Evolutionary conservation across 2,113 vertebrate genomes (phyloP).

Genomic region (Rattus norvegicus): DNA sequence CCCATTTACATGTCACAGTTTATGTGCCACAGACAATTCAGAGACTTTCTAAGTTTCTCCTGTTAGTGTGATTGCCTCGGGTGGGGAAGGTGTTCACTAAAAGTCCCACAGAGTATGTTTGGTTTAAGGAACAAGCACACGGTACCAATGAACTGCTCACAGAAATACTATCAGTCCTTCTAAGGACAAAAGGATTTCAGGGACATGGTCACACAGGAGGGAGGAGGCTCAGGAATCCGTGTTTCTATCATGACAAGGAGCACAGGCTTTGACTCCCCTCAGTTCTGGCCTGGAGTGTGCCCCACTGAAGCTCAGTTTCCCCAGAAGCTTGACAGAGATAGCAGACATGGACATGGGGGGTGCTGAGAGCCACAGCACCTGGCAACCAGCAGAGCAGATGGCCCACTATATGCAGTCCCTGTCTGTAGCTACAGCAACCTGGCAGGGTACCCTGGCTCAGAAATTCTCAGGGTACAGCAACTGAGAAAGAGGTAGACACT

Average conservation of each 20-base stretch:
- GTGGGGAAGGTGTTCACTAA: background rate
- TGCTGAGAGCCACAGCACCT: background rate
- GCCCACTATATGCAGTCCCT: too few relatives aligned
- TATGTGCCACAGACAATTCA: conserved; percentile 5
- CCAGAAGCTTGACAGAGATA: too few relatives aligned
- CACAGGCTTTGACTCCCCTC: background rate
- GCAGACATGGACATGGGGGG: rapidly evolving
- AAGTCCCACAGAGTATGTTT: background rate
- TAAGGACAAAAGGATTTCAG: background rate
- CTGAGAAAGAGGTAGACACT: background rate
- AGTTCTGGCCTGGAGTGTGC: background rate
- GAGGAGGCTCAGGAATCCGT: background rate
- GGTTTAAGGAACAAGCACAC: background rate
- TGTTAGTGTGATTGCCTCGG: background rate
- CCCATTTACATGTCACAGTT: background rate
- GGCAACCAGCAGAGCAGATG: too few relatives aligned
- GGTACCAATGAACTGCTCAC: background rate
- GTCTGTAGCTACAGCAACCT: background rate
- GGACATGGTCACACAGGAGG: rapidly evolving
- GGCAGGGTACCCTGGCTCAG: background rate
- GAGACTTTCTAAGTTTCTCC: background rate
- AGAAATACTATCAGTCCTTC: background rate
- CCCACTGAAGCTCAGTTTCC: background rate
- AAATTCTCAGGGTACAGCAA: background rate
- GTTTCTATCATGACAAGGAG: background rate